Base-by-base conservation (phyloP, 2,888 invertebrate species). In the Strigamia maritima region DNA sequence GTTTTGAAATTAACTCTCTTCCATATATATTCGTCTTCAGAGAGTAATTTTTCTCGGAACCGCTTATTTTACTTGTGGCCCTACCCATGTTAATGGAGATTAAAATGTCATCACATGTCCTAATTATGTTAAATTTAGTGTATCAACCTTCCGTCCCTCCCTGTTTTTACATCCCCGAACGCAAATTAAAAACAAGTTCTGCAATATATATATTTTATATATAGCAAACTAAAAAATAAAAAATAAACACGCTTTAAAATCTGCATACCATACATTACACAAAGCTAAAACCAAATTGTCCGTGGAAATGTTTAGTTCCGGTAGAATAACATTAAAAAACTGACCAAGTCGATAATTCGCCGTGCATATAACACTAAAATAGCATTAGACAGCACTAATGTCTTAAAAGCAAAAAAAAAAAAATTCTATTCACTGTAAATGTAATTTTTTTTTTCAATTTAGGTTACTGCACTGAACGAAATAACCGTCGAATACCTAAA, bases 31-130 rank as follows among this genome's bases (percentile, higher is more conserved):
- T 60, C 60, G 60, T 22, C 60, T 60, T 60, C 49, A 16, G 60
- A 60, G 60, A 60, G 60, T 60, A 22, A 60, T 60, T 60, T 60
- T 60, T 60, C 60, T 60, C 19, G 19, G 60, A 60, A 60, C 60
- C 60, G 60, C 60, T 60, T 60, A 60, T 60, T 60, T 60, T 60
- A 60, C 19, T 60, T 60, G 60, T 60, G 60, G 60, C 60, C 60
- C 60, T 60, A 19, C 60, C 60, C 60, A 60, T 60, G 60, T 60
- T 60, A 60, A 60, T 60, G 60, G 60, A 60, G 60, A 60, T 60
- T 60, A 60, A 60, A 60, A 60, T 60, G 60, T 60, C 60, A 60
- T 60, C 60, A 60, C 60, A 60, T 60, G 60, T 60, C 60, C 60
- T 60, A 60, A 60, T 60, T 60, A 60, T 60, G 60, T 60, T 60